Evolutionary conservation across 1,140 invertebrate genomes (phyloP), one percentile per base, ranked within the genome.

Genomic region (Onthophagus taurus): DNA sequence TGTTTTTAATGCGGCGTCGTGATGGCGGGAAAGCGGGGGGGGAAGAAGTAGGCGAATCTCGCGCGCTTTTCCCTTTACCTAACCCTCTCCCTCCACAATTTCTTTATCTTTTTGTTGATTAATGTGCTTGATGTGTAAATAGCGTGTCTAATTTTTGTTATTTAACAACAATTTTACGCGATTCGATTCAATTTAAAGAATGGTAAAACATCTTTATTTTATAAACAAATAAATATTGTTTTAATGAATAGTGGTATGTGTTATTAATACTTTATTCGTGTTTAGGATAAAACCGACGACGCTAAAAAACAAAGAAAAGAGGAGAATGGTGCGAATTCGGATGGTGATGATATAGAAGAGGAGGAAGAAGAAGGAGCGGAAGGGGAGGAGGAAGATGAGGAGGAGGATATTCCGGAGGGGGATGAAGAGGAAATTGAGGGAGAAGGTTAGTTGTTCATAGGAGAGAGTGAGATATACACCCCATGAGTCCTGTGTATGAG

Each of bases 271-370:
- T 42, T 37, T 44, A 57, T 52, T 60, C 39, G 63, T 45, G 54
- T 70, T 14, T 54, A 81, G 81, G 81, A 83, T 41, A 83, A 83
- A 68, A 71, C 67, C 42, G 78, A 81, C 14, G 80, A 83, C 31
- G 74, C 75, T 31, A 85, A 85, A 70, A 85, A 83, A 70, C 74
- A 77, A 58, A 81, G 80, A 68, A 85, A 83, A 62, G 80, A 83
- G 57, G 79, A 83, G 54, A 82, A 83, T 55, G 79, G 80, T 13
- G 69, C 68, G 23, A 66, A 63, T 23, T 69, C 68, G 19, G 67
- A 68, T 37, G 67, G 63, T 13, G 66, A 67, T 41, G 66, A 68
- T 31, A 50, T 69, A 46, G 74, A 73, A 11, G 72, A 75, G 34
- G 73, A 75, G 19, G 73, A 76, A 35, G 71, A 74, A 52, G 72